Conservation (phyloP, 2,888 invertebrate genomes). For the Tortricodes alternella region DNA sequence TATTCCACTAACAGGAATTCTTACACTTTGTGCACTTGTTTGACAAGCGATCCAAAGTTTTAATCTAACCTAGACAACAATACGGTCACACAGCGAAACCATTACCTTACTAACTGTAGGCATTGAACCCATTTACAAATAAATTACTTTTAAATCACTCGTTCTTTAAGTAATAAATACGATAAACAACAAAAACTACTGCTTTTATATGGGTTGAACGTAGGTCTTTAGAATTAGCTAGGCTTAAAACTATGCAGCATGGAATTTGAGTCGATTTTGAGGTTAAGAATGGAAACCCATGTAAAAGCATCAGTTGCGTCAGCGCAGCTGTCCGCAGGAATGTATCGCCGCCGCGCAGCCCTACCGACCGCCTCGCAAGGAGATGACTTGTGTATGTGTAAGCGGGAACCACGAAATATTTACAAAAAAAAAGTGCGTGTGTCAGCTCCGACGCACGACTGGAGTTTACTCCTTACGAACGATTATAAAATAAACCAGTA, state of each 20-base stretch:
- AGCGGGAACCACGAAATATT: too few species aligned
- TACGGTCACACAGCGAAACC: conserved; percentile 37
- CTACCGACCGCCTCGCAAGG: too few species aligned
- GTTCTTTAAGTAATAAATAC: conserved; percentile 73
- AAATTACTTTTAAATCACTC: conserved; percentile 74
- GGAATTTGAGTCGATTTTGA: not conserved
- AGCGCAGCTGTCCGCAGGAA: conserved; percentile 39
- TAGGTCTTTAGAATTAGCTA: conserved; percentile 13
- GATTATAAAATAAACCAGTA: too few species aligned
- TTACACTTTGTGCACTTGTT: conserved; percentile 75
- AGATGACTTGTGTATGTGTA: too few species aligned
- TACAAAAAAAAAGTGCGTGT: too few species aligned
- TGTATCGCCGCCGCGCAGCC: conserved; percentile 23
- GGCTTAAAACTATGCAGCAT: conserved; percentile 3
- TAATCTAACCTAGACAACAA: conserved; percentile 45
- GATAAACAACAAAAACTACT: conserved; percentile 59
- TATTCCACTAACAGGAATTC: conserved; percentile 60
- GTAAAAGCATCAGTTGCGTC: conserved; percentile 46
- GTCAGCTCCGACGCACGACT: too few species aligned
- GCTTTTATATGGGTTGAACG: conserved; percentile 53
- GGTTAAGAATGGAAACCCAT: conserved; percentile 37
- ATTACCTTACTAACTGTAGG: conserved; percentile 44
- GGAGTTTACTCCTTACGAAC: too few species aligned
- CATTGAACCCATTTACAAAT: conserved; percentile 67
- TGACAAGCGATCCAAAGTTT: conserved; percentile 75